Base-by-base conservation (phyloP, 30 jellyfish, hydroid and myxozoan genomes). In the Turritopsis rubra region DNA sequence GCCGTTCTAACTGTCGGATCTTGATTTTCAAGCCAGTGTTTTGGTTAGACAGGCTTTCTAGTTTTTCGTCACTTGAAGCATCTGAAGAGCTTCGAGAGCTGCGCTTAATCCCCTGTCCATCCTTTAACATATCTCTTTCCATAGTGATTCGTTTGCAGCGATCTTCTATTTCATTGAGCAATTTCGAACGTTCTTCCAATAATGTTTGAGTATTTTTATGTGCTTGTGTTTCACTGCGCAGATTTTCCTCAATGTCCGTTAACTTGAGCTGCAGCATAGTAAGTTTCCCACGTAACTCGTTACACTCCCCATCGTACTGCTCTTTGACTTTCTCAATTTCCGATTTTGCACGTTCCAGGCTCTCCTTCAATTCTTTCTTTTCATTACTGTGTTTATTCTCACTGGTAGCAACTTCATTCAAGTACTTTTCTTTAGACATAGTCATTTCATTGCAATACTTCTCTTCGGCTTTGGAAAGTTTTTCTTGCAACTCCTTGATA, bases 391-490 rank as follows among this genome's bases (percentile, higher is more conserved):
- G 31, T 27, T 85, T 52, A 28, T 78, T 71, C 70, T 71, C 54
- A 8, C 53, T 54, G 8, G 53, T 30, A 52, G 29, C 72, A 26
- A 92, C 18, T 30, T 92, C 98, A 41, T 31, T 54, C 53, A 72
- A 75, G 18, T 88, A 95, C 29, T 88, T 88, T 22, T 88, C 96
- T 71, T 92, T 92, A 85, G 88, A 52, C 27, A 77, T 83, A 23
- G 96, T 54, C 81, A 92, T 85, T 28, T 72, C 86, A 21, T 83
- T 52, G 28, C 72, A 85, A 19, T 84, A 83, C 75, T 75, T 81
- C 52, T 92, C 98, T 65, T 92, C 98, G 70, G 89, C 93, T n/a
- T 66, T 81, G 4, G 84, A 77, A 75, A 86, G 52, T 88, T 87
- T 86, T 1, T 73, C 81, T 72, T 90, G 96, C 68, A 86, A 65